Conservation (phyloP, 1,140 invertebrate species). For the Phocides pigmalion region DNA sequence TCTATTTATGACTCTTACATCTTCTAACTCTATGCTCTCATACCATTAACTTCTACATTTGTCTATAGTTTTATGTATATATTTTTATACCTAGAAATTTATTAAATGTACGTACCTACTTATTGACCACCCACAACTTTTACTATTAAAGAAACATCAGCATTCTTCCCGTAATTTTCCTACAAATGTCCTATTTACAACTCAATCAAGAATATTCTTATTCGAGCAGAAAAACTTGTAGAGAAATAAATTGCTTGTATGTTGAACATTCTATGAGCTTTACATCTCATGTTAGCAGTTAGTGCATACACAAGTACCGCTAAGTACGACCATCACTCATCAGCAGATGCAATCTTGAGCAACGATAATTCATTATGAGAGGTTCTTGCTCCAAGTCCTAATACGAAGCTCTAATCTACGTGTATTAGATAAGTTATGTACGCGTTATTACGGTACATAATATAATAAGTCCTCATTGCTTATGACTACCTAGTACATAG, state of each 20-base stretch:
- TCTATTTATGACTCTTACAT: no score
- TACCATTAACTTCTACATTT: no score
- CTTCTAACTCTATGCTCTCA: no score
- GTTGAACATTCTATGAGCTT: constrained; percentile 2
- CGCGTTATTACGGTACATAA: constrained; percentile 2
- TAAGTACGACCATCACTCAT: constrained; percentile 24
- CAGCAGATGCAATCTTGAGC: constrained; percentile 22
- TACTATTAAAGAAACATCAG: constrained; percentile 8
- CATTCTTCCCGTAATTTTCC: constrained; percentile 13
- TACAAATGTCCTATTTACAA: constrained; percentile 7
- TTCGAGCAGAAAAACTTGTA: background rate
- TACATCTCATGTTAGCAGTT: no score
- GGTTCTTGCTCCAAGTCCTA: constrained; percentile 11
- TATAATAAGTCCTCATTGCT: no score
- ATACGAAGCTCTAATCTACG: constrained; percentile 18
- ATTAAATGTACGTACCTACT: no score
- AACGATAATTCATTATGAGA: constrained; percentile 22
- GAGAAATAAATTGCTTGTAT: constrained; percentile 8
- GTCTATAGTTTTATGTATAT: no score
- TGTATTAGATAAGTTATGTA: constrained; percentile 11
- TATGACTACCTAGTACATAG: no score
- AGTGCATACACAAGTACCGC: constrained; percentile 17
- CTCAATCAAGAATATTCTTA: constrained; percentile 17
- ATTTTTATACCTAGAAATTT: no score
- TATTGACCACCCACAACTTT: no score